Percentiles rank a stretch among this genome's conserved stretches.
Conservation (phyloP, 2,797 vertebrate species). For the Scolopax rusticola region DNA sequence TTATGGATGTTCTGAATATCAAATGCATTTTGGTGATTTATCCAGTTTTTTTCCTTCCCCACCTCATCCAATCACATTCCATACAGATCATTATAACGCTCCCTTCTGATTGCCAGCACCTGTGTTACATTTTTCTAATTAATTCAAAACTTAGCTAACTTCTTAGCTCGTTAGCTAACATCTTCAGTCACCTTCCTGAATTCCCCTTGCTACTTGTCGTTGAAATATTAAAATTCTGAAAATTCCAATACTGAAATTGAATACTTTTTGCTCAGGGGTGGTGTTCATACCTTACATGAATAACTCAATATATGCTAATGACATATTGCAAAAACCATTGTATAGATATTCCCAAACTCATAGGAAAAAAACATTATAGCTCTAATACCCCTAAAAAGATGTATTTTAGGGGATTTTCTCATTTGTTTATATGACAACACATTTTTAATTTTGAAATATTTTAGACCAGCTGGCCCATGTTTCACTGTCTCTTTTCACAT, state of each 20-base stretch:
- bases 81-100: not conserved
- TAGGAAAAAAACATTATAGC: accelerated
- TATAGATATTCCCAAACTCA: not conserved
- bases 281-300: not conserved
- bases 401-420: not conserved
- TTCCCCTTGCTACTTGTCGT: not conserved
- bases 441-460: not conserved
- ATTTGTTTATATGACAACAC: not conserved
- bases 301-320: not conserved
- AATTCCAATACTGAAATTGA: not conserved
- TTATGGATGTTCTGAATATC: not conserved
- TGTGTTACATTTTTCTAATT: not conserved
- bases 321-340: not conserved
- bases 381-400: not conserved
- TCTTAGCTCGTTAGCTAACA: not conserved
- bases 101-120: not conserved
- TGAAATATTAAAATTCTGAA: not conserved
- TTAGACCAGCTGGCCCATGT: not conserved
- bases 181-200: not conserved
- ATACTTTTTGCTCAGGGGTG: not conserved
- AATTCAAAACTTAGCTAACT: not conserved
- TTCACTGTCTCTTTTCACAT: not conserved
- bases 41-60: not conserved
- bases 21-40: not conserved
- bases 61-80: not conserved